Evolutionary conservation across 2,888 invertebrate species (phyloP).

Genomic region (Didymodactylos carnosus): DNA sequence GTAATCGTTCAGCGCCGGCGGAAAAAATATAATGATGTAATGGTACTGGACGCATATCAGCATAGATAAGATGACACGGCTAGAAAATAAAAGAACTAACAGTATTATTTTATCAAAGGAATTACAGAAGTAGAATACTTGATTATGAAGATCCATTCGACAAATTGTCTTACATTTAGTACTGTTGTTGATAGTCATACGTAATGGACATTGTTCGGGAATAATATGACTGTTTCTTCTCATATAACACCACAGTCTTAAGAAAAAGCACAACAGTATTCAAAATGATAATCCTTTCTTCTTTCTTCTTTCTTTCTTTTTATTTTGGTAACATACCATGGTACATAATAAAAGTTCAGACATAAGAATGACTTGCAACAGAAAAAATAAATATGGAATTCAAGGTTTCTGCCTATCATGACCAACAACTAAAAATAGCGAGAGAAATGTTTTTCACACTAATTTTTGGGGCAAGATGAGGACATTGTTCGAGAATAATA

Average conservation of each 20-base stretch:
- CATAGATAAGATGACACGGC: constrained; percentile 96
- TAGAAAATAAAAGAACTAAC: constrained; percentile 10
- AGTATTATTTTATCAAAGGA: background rate
- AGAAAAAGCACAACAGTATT: no score
- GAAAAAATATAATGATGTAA: constrained; percentile 95
- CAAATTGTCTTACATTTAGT: constrained; percentile 79
- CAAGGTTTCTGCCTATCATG: no score
- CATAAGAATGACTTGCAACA: no score
- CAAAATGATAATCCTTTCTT: no score
- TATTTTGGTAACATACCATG: no score
- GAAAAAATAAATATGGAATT: no score
- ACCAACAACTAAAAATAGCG: no score
- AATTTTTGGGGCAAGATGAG: no score
- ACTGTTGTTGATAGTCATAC: constrained; percentile 98
- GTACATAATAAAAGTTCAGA: no score
- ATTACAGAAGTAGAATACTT: constrained; percentile 24
- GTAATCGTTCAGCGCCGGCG: constrained; percentile 73
- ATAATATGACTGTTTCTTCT: constrained; percentile 90
- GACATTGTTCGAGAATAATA: no score
- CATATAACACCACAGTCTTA: constrained; percentile 73
- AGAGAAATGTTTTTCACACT: no score
- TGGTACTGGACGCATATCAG: constrained; percentile 88
- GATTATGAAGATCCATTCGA: constrained; percentile 54
- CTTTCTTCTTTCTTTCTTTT: no score
- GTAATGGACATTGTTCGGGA: constrained; percentile 90